A percentile compares a stretch with the other conserved stretches of the same genome.
phyloP scores from a whole-genome alignment of 1,140 invertebrate species.

The Nixonia krombeini region DNA sequence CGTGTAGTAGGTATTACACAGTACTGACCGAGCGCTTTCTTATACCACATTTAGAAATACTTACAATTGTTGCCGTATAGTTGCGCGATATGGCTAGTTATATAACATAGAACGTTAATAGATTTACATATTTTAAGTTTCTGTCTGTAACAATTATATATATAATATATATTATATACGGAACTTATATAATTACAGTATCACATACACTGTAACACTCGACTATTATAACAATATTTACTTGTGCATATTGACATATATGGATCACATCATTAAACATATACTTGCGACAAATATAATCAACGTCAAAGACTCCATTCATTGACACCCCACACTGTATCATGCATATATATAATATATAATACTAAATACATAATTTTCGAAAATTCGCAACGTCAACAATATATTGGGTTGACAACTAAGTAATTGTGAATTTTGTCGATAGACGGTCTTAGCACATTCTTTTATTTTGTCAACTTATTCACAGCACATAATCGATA shows the following conservation, averaged over 20 bases:
- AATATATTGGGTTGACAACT: not conserved
- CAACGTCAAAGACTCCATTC: constrained; percentile 67
- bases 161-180: constrained; percentile 55
- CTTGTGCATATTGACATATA: constrained; percentile 71
- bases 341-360: constrained; percentile 51
- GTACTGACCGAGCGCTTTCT: constrained; percentile 59
- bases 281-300: constrained; percentile 70
- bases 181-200: constrained; percentile 63
- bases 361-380: constrained; percentile 25
- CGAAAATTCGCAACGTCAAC: constrained; percentile 29
- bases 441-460: too few relatives aligned
- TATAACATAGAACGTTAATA: constrained; percentile 60
- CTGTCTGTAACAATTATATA: constrained; percentile 58
- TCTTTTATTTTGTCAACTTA: too few relatives aligned
- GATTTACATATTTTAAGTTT: constrained; percentile 52
- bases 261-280: constrained; percentile 72
- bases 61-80: constrained; percentile 63
- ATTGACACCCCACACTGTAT: constrained; percentile 65
- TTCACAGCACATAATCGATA: too few relatives aligned
- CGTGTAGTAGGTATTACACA: constrained; percentile 47
- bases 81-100: constrained; percentile 63
- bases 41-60: constrained; percentile 54
- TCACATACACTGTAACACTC: constrained; percentile 72
- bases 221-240: constrained; percentile 72
- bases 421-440: constrained; percentile 21